These are phyloP conservation scores for Achlya flavicornis DNA, from an alignment of 2,888 invertebrate genomes.

Conservation along the genomic window DNA sequence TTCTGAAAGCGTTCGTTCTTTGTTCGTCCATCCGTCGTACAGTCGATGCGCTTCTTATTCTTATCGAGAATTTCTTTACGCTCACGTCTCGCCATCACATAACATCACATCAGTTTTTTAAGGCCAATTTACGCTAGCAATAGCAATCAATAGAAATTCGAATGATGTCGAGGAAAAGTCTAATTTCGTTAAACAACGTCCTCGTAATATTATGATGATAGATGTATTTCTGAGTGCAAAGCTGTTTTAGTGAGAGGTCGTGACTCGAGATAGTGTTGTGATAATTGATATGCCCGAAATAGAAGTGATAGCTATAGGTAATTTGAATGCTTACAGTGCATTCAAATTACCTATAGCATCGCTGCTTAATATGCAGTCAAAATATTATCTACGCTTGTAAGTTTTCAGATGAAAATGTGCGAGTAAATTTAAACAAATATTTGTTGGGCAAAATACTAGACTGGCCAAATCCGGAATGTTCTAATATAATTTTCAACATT, in stretches of 20 bases:
- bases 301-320: too few species aligned
- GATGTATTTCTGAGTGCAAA: neutral
- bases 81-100: slow-evolving; percentile 47
- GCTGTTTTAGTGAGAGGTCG: slow-evolving; percentile 32
- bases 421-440: neutral
- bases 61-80: slow-evolving; percentile 57
- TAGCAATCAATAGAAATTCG: slow-evolving; percentile 46
- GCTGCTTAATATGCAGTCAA: neutral
- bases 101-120: slow-evolving; percentile 57
- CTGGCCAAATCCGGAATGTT: slow-evolving; percentile 29
- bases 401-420: neutral
- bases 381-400: neutral
- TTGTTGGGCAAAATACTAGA: slow-evolving; percentile 29
- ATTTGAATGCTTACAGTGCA: too few species aligned
- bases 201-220: neutral
- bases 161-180: slow-evolving; percentile 44
- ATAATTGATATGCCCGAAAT: slow-evolving; percentile 45
- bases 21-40: slow-evolving; percentile 65
- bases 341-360: slow-evolving; percentile 14
- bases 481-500: slow-evolving; percentile 41
- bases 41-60: slow-evolving; percentile 61
- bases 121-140: slow-evolving; percentile 56
- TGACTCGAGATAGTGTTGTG: slow-evolving; percentile 41
- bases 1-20: slow-evolving; percentile 57
- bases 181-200: slow-evolving; percentile 29